These are phyloP conservation scores for Cheilosia soror DNA, from an alignment of 2,888 invertebrate genomes.

Conservation along the genomic window DNA sequence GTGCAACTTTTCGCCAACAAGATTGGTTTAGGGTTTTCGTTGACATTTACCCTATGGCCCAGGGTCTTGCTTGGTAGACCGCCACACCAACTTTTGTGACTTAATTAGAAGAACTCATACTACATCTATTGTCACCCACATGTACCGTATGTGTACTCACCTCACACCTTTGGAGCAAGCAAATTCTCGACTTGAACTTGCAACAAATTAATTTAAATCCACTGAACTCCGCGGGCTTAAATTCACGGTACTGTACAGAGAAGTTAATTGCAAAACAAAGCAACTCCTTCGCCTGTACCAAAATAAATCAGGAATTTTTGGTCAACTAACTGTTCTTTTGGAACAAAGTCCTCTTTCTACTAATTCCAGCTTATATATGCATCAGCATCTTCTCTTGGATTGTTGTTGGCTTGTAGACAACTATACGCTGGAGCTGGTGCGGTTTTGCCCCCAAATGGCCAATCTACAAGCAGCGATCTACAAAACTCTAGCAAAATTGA, in stretches of 20 bases:
- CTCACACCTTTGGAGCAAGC: conserved; percentile 18
- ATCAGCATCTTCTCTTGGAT: conserved; percentile 35
- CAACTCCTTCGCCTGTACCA: conserved; percentile 9
- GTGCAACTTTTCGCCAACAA: not conserved
- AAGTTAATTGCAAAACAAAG: conserved; percentile 58
- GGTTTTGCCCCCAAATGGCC: conserved; percentile 61
- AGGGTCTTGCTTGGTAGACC: not conserved
- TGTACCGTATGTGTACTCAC: not conserved
- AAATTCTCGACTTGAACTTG: conserved; percentile 51
- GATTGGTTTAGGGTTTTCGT: not conserved
- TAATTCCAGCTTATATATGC: conserved; percentile 60
- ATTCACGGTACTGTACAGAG: conserved; percentile 29
- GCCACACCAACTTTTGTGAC: not conserved
- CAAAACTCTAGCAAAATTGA: conserved; percentile 71
- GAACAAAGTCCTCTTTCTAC: conserved; percentile 36
- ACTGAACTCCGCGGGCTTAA: conserved; percentile 1
- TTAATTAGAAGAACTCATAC: conserved; percentile 1
- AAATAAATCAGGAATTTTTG: conserved; percentile 64
- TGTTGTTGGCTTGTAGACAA: not conserved
- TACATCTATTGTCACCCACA: not conserved
- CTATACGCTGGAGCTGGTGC: conserved; percentile 23
- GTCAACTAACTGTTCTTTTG: conserved; percentile 68
- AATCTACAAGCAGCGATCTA: conserved; percentile 69
- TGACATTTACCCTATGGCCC: not conserved
- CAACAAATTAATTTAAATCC: conserved; percentile 71